Base-by-base conservation (phyloP, 2,113 vertebrate genomes). In the Bettongia penicillata region DNA sequence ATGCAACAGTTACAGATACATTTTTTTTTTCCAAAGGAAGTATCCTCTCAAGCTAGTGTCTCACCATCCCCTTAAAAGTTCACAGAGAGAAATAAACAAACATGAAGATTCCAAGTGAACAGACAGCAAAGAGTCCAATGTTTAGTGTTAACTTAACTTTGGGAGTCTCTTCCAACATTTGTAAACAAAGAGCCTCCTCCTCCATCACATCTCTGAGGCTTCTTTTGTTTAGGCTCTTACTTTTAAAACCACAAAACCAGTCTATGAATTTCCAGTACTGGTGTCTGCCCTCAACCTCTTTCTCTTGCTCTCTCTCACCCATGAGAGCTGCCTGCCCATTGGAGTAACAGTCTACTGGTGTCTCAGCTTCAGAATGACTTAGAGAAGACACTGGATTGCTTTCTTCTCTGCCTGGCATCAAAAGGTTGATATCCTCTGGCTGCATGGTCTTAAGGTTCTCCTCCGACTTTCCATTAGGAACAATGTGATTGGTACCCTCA, bases 61-160 rank as follows among this genome's bases (percentile, higher is more conserved):
- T 98, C 97, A 97, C 95, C 97, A 97, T 97, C 97, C 97, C 97
- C 97, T 98, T 98, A 95, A 89, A 98, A 97, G 97, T 98, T 99
- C 99, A 99, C 97, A 99, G 98, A 96, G 99, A 99, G 97, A 99
- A 99, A 99, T 99, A 99, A 97, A 99, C 98, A 98, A 99, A 99
- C 99, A 99, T 99, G 98, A 99, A 99, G 98, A 99, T 98, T 94
- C 99, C 99, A 98, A 99, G 96, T 0, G 98, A 99, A 98, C 99
- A 99, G 96, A 99, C 99, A 48, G 98, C 97, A 28, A 99, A 12
- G 96, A 99, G 99, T 97, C 99, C 99, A 94, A 98, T 48, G 97
- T 99, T 99, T 68, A 99, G 99, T 96, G 99, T 93, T 68, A 99
- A 91, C 98, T 99, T 99, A 91, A 99, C 98, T 98, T 98, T 98